Conservation (phyloP, 2,888 invertebrate genomes). For the Carcina quercana region DNA sequence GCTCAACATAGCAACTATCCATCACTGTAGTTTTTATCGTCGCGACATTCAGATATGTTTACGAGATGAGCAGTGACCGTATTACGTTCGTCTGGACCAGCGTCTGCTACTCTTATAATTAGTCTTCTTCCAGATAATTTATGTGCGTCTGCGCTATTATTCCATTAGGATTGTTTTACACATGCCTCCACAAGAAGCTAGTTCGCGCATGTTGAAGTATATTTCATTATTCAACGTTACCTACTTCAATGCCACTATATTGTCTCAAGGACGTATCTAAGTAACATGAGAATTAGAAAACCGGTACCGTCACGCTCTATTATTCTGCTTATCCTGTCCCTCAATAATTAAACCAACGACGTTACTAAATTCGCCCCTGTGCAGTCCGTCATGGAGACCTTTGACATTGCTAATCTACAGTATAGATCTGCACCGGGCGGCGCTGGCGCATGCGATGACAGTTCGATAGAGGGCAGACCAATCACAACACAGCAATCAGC, state of each 20-base stretch:
- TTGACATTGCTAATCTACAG: constrained; percentile 39
- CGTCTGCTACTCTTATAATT: constrained; percentile 24
- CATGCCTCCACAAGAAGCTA: no score
- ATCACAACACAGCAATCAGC: constrained; percentile 52
- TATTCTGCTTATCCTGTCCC: no score
- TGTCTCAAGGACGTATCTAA: no score
- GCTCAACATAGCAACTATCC: not conserved
- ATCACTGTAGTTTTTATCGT: constrained; percentile 1
- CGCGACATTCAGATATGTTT: constrained; percentile 14
- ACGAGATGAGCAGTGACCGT: constrained; percentile 25
- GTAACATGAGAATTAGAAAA: no score
- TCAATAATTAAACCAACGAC: no score
- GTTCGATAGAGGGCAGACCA: constrained; percentile 28
- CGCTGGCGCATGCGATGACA: constrained; percentile 32
- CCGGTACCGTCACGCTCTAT: no score
- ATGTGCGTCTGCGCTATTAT: constrained; percentile 17
- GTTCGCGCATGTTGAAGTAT: no score
- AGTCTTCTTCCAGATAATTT: constrained; percentile 22
- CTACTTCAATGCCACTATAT: no score
- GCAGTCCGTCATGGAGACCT: constrained; percentile 21
- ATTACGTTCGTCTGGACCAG: constrained; percentile 22
- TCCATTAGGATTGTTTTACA: no score
- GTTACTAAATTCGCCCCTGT: no score
- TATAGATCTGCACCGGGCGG: constrained; percentile 25
- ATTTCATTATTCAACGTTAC: no score